Base-by-base conservation (phyloP, 2,113 vertebrate genomes). In the Arothron firmamentum region DNA sequence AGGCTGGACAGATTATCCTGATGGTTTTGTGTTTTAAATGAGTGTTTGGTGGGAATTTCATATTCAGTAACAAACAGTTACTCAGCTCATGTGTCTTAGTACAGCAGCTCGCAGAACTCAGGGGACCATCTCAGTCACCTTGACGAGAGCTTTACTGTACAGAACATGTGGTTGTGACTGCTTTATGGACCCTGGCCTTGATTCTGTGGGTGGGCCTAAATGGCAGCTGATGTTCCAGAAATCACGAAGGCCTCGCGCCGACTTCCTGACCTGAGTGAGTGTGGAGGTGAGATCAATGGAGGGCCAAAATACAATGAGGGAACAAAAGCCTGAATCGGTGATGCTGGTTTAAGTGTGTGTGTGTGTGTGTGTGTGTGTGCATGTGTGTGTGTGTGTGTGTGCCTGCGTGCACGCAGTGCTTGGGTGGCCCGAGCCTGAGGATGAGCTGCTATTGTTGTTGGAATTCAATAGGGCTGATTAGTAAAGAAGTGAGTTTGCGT, bases 401-500 rank as follows among this genome's bases (percentile, higher is more conserved):
- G 56, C 60, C 59, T 45, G 55, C 23, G 56, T 63, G 74, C 54
- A 82, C 61, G 77, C 63, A 71, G 83, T 65, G 86, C 90, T 77
- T 91, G 91, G 90, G 91, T 92, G 91, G 91, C 81, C 91, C 56
- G 11, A 82, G 91, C 81, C 91, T 56, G 11, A 82, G 86, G 85
- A 89, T 88, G 90, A 89, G 78, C 72, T 62, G 17, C 77, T 72
- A 89, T 88, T 91, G 89, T 89, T 86, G 79, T 74, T 78, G 72
- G 74, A 87, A 89, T 90, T 88, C 84, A 90, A 89, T 89, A 86
- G 88, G 80, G 74, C 85, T 85, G 86, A 88, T 90, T 91, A 90
- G 85, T 77, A 71, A 80, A 84, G 77, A 85, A 70, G 42, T 51
- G 59, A 17, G 59, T 52, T 47, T 51, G 42, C 53, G 56, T 50